A percentile compares a stretch with the other conserved stretches of the same genome.
phyloP scores from a whole-genome alignment of 2,888 invertebrate genomes.

The Ligdia adustata region DNA sequence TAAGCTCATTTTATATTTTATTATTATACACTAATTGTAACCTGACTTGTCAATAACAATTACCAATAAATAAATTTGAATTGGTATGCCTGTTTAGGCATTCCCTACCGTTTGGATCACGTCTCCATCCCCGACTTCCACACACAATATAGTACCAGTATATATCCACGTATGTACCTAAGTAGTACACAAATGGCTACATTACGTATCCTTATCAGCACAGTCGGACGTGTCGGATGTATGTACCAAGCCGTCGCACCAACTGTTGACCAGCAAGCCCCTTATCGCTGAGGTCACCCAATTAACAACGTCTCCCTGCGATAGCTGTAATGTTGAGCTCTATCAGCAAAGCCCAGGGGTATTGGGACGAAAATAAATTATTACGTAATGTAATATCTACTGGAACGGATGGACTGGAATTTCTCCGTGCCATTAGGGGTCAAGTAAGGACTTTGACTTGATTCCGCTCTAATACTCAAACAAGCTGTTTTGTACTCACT shows the following conservation, averaged over 20 bases:
- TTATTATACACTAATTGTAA: no score
- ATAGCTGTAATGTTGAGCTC: constrained; percentile 7
- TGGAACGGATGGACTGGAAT: no score
- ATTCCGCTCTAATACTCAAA: no score
- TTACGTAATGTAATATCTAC: constrained; percentile 16
- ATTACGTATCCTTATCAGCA: constrained; percentile 15
- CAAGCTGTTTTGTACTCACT: no score
- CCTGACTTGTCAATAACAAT: not conserved
- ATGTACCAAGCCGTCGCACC: constrained; percentile 28
- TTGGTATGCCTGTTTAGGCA: not conserved
- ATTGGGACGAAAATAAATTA: constrained; percentile 14
- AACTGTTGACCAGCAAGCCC: constrained; percentile 10
- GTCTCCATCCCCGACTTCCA: not conserved
- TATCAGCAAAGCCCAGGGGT: constrained; percentile 5
- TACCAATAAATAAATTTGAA: not conserved
- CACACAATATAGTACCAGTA: not conserved
- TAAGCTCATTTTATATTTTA: no score
- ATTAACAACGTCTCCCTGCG: constrained; percentile 41
- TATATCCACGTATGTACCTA: not conserved
- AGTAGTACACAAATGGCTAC: constrained; percentile 9
- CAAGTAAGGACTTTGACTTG: no score
- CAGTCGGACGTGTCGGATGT: constrained; percentile 21
- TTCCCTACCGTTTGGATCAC: no score
- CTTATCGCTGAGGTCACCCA: constrained; percentile 41
- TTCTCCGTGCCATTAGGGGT: no score